Evolutionary conservation across 1,140 invertebrate species (phyloP).

Genomic region (Lethrus apterus): DNA sequence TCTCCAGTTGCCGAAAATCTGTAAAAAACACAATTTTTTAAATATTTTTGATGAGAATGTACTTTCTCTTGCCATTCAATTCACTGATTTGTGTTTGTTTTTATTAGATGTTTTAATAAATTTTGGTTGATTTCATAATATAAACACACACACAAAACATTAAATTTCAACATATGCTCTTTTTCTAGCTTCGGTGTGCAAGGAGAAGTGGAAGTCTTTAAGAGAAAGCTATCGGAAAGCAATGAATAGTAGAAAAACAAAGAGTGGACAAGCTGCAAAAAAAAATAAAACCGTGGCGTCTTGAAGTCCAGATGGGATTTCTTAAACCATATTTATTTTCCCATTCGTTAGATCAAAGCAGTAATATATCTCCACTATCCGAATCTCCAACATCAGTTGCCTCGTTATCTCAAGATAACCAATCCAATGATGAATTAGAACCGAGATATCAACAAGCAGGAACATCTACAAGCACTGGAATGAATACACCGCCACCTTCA

Average conservation of each 20-base stretch:
- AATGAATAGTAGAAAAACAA: conserved; percentile 6
- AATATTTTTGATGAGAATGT: not conserved
- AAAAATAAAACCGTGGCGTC: conserved; percentile 8
- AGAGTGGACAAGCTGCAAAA: conserved; percentile 1
- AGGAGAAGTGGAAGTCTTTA: conserved; percentile 4
- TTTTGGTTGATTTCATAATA: not conserved
- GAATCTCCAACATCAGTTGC: not conserved
- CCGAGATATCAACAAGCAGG: not conserved
- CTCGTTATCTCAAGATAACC: not conserved
- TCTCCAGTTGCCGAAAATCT: conserved; percentile 6
- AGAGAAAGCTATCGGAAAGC: conserved; percentile 11
- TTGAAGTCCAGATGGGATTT: conserved; percentile 1
- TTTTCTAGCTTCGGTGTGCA: conserved; percentile 9
- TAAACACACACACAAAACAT: not conserved
- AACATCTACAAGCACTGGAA: not conserved
- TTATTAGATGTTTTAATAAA: not conserved
- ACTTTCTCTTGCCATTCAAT: not conserved
- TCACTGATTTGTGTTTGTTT: not conserved
- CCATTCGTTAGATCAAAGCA: not conserved
- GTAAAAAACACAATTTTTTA: not conserved
- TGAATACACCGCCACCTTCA: not conserved
- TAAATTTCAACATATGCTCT: not conserved
- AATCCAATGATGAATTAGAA: not conserved
- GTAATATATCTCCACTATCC: not conserved
- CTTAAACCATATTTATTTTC: not conserved